Conservation (phyloP, 2,113 vertebrate species). For the Saguinus midas region DNA sequence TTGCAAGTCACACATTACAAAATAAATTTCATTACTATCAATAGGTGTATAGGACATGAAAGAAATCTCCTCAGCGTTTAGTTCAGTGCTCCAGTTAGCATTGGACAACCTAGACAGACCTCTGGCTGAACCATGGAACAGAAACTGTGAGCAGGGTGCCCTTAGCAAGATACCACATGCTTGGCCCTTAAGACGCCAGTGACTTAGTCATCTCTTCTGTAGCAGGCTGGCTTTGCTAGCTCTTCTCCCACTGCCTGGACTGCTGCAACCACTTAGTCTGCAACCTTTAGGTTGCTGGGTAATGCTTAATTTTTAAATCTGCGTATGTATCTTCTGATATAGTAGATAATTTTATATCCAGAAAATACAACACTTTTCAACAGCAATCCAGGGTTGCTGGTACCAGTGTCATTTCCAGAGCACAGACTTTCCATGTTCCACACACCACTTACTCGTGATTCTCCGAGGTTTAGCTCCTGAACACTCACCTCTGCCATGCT, state of each 20-base stretch:
- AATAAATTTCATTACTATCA: slow-evolving; percentile 17
- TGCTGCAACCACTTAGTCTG: slow-evolving; percentile 31
- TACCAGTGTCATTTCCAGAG: background rate
- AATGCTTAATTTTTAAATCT: background rate
- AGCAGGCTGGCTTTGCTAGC: background rate
- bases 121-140: slow-evolving; percentile 29
- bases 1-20: slow-evolving; percentile 41
- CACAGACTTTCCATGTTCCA: background rate
- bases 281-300: background rate
- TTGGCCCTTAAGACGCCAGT: background rate
- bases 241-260: background rate
- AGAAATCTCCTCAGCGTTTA: slow-evolving; percentile 13
- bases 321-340: background rate
- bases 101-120: slow-evolving; percentile 9
- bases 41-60: background rate
- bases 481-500: background rate
- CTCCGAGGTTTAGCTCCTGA: background rate
- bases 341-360: slow-evolving; percentile 34
- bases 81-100: background rate
- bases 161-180: slow-evolving; percentile 51
- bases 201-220: slow-evolving; percentile 18
- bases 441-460: background rate
- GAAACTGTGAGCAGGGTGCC: background rate
- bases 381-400: slow-evolving; percentile 23
- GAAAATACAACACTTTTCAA: slow-evolving; percentile 13